phyloP scores from a whole-genome alignment of 2,888 invertebrate species.

The Melipona beecheii region DNA sequence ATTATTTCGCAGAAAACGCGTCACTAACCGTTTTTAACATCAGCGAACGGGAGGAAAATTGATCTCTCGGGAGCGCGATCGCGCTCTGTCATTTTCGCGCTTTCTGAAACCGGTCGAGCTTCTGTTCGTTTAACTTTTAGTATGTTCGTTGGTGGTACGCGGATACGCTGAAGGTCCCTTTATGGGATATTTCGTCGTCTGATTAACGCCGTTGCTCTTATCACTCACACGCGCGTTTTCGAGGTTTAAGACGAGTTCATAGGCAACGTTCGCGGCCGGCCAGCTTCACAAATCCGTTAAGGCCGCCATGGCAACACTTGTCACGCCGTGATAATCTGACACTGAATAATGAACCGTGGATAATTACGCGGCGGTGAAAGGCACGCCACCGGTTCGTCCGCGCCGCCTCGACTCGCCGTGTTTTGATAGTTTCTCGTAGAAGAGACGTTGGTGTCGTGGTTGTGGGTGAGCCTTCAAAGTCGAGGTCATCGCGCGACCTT shows the following conservation, averaged over 20 bases:
- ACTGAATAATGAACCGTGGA: constrained; percentile 68
- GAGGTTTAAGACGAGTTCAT: constrained; percentile 50
- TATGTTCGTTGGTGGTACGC: constrained; percentile 39
- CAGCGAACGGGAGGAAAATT: neutral
- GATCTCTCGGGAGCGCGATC: neutral
- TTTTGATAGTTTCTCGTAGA: constrained; percentile 20
- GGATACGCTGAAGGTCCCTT: constrained; percentile 49
- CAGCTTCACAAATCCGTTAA: neutral
- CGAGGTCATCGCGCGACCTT: constrained; percentile 75
- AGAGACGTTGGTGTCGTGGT: constrained; percentile 35
- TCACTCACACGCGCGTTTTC: constrained; percentile 75
- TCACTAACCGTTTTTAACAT: neutral
- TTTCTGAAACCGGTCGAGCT: constrained; percentile 43
- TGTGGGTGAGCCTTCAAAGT: constrained; percentile 68
- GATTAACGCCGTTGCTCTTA: constrained; percentile 79
- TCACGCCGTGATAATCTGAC: constrained; percentile 66
- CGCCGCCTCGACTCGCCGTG: constrained; percentile 7
- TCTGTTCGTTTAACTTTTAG: constrained; percentile 46
- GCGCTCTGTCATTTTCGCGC: neutral
- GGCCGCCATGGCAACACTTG: constrained; percentile 59
- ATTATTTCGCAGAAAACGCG: neutral
- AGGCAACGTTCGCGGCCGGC: constrained; percentile 14
- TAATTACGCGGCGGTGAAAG: constrained; percentile 66
- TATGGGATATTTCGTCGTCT: constrained; percentile 78
- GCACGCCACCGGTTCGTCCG: constrained; percentile 40